Evolutionary conservation across 2,113 vertebrate genomes (phyloP).

Genomic region (Chionis minor): DNA sequence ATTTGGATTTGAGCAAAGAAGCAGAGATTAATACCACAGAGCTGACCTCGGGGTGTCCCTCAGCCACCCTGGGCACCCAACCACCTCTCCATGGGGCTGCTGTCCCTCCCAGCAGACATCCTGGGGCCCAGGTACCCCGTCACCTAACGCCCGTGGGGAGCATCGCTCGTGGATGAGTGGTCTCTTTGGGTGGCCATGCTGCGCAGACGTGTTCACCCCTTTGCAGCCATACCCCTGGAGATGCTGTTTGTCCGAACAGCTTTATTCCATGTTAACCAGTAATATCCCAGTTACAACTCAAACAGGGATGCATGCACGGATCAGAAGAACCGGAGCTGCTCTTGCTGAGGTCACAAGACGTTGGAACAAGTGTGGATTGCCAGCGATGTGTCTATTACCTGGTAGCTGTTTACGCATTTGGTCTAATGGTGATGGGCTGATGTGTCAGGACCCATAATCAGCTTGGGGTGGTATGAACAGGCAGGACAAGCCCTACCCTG

Average conservation of each 20-base stretch:
- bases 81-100: background rate
- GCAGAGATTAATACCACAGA: background rate
- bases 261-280: background rate
- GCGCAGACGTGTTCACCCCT: background rate
- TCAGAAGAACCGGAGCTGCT: background rate
- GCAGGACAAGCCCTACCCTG: background rate
- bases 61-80: background rate
- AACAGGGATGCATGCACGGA: background rate
- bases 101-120: background rate
- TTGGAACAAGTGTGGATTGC: background rate
- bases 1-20: background rate
- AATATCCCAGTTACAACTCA: background rate
- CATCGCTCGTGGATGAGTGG: background rate
- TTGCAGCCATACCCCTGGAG: background rate
- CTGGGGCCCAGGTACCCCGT: background rate
- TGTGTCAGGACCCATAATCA: background rate
- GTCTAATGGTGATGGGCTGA: background rate
- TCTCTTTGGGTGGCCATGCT: background rate
- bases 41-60: background rate
- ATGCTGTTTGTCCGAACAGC: background rate
- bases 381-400: fast-evolving
- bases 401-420: background rate
- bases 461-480: background rate
- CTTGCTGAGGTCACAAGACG: background rate
- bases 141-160: fast-evolving